These are phyloP conservation scores for Podarcis raffonei DNA, from an alignment of 2,113 vertebrate species.

Conservation along the genomic window DNA sequence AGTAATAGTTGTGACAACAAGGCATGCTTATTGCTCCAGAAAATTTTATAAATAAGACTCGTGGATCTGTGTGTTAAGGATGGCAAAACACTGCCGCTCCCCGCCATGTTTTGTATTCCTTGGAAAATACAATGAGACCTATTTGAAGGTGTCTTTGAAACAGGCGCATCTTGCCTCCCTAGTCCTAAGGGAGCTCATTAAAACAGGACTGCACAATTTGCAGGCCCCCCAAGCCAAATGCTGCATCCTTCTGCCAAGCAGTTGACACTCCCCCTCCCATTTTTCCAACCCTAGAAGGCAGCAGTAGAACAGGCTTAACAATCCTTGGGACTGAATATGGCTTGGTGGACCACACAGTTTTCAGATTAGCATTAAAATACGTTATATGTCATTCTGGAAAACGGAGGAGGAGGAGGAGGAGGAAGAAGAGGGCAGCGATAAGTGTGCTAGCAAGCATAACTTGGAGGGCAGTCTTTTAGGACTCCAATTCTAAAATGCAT, in stretches of 20 bases:
- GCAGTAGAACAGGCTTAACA: background rate
- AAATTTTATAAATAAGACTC: background rate
- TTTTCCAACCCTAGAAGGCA: background rate
- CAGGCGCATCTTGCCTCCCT: background rate
- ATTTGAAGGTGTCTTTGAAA: slow-evolving; percentile 39
- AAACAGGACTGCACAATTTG: background rate
- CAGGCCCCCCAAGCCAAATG: background rate
- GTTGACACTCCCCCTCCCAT: background rate
- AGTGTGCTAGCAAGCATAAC: background rate
- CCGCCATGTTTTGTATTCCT: background rate
- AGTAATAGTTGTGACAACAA: background rate
- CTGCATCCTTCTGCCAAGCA: too few relatives aligned
- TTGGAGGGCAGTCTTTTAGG: too few relatives aligned
- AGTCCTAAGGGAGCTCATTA: background rate
- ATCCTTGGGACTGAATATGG: background rate
- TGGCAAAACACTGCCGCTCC: background rate
- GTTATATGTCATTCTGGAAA: background rate
- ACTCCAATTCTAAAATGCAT: too few relatives aligned
- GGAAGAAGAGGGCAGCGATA: background rate
- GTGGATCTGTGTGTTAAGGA: background rate
- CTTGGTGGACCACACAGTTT: background rate
- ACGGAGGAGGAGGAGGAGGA: too few relatives aligned
- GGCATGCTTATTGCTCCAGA: background rate
- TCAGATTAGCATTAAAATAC: background rate
- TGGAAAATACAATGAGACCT: background rate